Base-by-base conservation (phyloP, 2,888 invertebrate genomes). In the Hermodice carunculata region DNA sequence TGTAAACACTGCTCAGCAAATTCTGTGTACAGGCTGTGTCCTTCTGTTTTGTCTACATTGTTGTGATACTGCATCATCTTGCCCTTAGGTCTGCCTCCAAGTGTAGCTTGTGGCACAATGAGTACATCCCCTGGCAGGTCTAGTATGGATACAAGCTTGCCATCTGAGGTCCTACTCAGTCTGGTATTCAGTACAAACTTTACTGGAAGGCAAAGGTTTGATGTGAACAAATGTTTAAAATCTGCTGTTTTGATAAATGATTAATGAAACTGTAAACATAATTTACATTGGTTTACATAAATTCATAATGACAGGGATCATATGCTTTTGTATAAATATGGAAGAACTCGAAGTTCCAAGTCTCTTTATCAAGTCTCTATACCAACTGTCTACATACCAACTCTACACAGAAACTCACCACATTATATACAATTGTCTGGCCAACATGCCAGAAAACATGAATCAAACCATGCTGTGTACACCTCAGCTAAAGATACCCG, bases 91-190 rank as follows among this genome's bases (percentile, higher is more conserved):
- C 78, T 80, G 3, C 87, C 87, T 11, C 87, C 87, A 2, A 87
- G 76, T 1, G 86, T 86, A 0, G 87, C 86, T 68, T 87, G 87
- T 2, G 87, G 87, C 61, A 87, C 80, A 28, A 87, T 81, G 0
- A 87, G 78, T 14, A 87, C 69, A 66, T 86, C 86, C n/a, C 85
- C 86, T 3, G 85, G 83, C 3, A 85, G 71, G 26, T 86, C 84
- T 37, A 80, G 60, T 17, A 86, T 69, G 1, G 84, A 82, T 0
- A 81, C 79, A 11, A 75, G 65, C 37, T 80, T 80, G 1, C 81
- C 81, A 46, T 73, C 71, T 3, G 79, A 79, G 24, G 64, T 54
- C 53, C 78, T 76, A 66, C 85, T 81, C 29, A 86, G 76, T 44
- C 77, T 73, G 5, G 79, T 75, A 37, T 67, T 79, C 22, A 82